Evolutionary conservation across 2,113 vertebrate species (phyloP).

Genomic region (Daphoenositta chrysoptera): DNA sequence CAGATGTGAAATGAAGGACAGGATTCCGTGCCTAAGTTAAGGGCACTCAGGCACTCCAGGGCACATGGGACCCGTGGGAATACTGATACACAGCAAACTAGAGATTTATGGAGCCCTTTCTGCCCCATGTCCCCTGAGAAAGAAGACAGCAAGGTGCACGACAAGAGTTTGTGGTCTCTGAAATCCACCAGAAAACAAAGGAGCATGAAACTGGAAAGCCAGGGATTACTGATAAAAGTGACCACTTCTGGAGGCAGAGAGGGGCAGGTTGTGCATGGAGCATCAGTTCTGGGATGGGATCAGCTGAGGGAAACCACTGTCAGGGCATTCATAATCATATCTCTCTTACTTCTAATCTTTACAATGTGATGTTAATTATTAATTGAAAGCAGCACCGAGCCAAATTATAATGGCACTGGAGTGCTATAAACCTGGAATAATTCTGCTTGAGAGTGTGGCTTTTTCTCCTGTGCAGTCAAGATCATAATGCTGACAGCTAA

Average conservation of each 20-base stretch:
- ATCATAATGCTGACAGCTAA: background rate
- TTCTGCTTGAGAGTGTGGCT: background rate
- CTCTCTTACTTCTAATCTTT: background rate
- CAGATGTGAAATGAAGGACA: background rate
- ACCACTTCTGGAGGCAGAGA: background rate
- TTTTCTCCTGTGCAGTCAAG: background rate
- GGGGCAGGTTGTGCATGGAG: background rate
- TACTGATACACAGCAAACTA: background rate
- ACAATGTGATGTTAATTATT: conserved; percentile 19
- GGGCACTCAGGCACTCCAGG: background rate
- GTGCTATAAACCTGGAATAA: background rate
- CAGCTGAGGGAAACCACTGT: background rate
- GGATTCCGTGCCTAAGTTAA: background rate
- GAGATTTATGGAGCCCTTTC: background rate
- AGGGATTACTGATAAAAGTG: background rate
- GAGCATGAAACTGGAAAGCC: background rate
- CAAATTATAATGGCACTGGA: background rate
- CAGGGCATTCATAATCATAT: background rate
- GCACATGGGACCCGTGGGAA: background rate
- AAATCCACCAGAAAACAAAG: background rate
- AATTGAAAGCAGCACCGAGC: background rate
- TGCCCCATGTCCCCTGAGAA: background rate
- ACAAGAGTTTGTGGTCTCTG: background rate
- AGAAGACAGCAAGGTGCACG: background rate
- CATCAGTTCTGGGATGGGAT: background rate